Conservation (phyloP, 92 coral and sea anemone species). For the Pocillopora meandrina region DNA sequence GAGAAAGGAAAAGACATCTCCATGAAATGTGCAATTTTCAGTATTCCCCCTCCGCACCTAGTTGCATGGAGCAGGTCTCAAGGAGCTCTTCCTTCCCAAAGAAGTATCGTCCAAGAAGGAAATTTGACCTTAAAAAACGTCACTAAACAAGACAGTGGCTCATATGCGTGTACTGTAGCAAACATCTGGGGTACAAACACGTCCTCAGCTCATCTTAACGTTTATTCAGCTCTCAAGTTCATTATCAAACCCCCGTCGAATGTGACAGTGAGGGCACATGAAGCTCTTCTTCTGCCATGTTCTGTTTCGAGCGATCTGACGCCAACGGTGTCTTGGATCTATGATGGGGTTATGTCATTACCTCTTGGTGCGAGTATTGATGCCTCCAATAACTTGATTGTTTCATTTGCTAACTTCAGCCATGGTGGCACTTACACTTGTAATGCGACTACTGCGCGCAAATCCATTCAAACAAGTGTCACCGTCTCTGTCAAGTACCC, state of each 20-base stretch:
- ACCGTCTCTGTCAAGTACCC: no score
- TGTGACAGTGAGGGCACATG: neutral
- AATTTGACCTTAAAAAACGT: constrained; percentile 8
- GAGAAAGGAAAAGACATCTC: neutral
- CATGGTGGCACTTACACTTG: constrained; percentile 3
- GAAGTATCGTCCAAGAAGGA: neutral
- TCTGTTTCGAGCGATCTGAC: constrained; percentile 7
- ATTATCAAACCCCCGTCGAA: neutral
- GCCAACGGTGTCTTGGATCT: constrained; percentile 2
- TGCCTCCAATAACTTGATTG: neutral
- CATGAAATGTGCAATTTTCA: neutral
- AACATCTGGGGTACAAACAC: constrained; percentile 11
- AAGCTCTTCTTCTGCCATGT: neutral
- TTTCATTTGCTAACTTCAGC: neutral
- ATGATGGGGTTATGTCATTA: neutral
- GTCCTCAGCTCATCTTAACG: neutral
- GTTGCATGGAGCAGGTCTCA: constrained; percentile 10
- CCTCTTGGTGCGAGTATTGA: constrained; percentile 16
- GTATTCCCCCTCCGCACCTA: neutral
- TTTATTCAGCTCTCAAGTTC: neutral
- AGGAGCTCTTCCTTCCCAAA: constrained; percentile 13
- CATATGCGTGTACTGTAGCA: constrained; percentile 32
- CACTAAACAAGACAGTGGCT: constrained; percentile 24
- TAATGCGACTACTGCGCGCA: no score
- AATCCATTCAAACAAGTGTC: no score